phyloP scores from a whole-genome alignment of 2,113 vertebrate genomes.

The Pygoscelis adeliae region DNA sequence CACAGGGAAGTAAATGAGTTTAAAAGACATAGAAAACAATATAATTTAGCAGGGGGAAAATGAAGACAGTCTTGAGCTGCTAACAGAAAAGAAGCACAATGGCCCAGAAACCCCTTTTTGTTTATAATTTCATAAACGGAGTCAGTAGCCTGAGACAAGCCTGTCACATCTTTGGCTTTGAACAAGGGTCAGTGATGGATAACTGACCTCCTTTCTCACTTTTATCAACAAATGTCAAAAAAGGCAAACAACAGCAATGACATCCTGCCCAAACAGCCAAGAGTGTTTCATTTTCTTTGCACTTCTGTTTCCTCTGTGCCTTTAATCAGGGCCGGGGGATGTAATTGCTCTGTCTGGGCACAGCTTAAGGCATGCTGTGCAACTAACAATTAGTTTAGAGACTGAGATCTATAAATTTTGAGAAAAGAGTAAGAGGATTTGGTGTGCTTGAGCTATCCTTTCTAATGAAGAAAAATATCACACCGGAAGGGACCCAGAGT shows the following conservation, averaged over 20 bases:
- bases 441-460: conserved; percentile 73
- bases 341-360: conserved; percentile 84
- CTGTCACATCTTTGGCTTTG: conserved; percentile 53
- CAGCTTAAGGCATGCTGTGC: conserved; percentile 79
- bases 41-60: background rate
- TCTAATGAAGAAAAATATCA: conserved; percentile 83
- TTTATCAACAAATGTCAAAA: conserved; percentile 59
- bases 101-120: background rate
- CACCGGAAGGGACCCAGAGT: conserved; percentile 81
- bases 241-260: conserved; percentile 79
- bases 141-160: background rate
- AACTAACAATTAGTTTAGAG: conserved; percentile 84
- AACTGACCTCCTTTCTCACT: conserved; percentile 53
- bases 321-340: conserved; percentile 87
- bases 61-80: background rate
- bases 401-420: conserved; percentile 83
- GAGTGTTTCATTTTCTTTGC: conserved; percentile 83
- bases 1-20: background rate
- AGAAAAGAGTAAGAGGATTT: conserved; percentile 79
- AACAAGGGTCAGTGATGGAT: conserved; percentile 52
- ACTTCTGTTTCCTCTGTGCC: conserved; percentile 82
- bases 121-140: conserved; percentile 25
- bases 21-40: background rate
- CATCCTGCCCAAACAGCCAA: conserved; percentile 82
- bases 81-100: background rate